Evolutionary conservation across 2,888 invertebrate genomes (phyloP).

Genomic region (Lasioglossum morio): DNA sequence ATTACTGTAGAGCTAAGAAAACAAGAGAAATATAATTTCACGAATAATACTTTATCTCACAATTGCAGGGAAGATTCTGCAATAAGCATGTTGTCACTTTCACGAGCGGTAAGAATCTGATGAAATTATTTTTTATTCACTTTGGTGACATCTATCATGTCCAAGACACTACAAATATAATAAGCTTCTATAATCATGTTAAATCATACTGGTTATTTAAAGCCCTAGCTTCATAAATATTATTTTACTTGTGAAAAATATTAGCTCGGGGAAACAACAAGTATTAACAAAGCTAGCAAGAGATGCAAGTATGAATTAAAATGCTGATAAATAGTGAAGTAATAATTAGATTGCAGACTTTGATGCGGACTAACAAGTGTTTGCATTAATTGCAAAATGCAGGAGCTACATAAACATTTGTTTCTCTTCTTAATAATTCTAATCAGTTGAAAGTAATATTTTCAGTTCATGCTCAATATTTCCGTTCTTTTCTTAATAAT

Average conservation of each 20-base stretch:
- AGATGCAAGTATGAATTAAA: neutral
- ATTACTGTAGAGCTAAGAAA: neutral
- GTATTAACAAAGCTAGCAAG: neutral
- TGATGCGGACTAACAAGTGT: neutral
- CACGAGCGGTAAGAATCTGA: constrained; percentile 11
- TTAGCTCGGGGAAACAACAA: neutral
- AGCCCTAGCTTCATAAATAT: neutral
- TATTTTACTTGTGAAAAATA: neutral
- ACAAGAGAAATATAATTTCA: neutral
- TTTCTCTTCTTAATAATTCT: neutral
- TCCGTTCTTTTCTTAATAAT: neutral
- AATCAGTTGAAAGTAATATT: neutral
- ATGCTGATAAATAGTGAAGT: neutral
- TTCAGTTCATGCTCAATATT: neutral
- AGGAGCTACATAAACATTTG: too few relatives aligned
- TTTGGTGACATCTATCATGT: neutral
- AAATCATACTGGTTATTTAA: neutral
- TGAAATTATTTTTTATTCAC: constrained; percentile 13
- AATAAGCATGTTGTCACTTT: constrained; percentile 27
- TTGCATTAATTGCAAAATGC: neutral
- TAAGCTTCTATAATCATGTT: neutral
- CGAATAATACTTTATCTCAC: constrained; percentile 25
- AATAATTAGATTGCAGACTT: neutral
- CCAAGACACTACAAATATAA: neutral
- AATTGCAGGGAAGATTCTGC: constrained; percentile 22